phyloP scores from a whole-genome alignment of 2,888 invertebrate species.

The Diaphora mendica region DNA sequence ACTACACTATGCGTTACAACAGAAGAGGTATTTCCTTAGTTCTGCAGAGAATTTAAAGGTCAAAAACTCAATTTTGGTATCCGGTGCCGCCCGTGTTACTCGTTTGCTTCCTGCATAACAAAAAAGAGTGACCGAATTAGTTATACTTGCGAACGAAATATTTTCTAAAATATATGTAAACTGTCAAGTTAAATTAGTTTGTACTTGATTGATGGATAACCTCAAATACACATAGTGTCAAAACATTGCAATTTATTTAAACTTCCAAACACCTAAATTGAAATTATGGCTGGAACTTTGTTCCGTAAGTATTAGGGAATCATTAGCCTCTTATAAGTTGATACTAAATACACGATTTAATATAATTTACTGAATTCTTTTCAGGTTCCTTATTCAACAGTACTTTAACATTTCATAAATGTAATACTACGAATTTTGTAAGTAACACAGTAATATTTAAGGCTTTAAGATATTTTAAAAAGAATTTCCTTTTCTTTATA shows the following conservation, averaged over 20 bases:
- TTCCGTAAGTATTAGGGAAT: slow-evolving; percentile 65
- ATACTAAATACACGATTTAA: background rate
- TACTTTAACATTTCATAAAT: slow-evolving; percentile 64
- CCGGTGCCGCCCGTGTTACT: background rate
- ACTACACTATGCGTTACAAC: too few relatives aligned
- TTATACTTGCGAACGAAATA: background rate
- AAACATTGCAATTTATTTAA: background rate
- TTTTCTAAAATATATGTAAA: too few relatives aligned
- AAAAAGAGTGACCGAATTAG: background rate
- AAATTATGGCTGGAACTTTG: slow-evolving; percentile 70
- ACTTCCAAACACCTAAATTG: slow-evolving; percentile 7
- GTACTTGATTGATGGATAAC: slow-evolving; percentile 42
- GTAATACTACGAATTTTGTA: slow-evolving; percentile 67
- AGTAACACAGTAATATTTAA: slow-evolving; percentile 43
- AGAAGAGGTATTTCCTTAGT: too few relatives aligned
- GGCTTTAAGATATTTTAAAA: background rate
- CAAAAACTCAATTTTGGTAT: too few relatives aligned
- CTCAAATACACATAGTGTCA: slow-evolving; percentile 20
- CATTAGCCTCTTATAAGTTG: background rate
- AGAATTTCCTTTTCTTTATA: background rate
- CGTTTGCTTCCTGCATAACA: background rate
- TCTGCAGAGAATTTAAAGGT: too few relatives aligned
- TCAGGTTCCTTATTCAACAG: slow-evolving; percentile 72
- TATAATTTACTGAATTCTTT: slow-evolving; percentile 45
- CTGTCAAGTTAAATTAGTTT: too few relatives aligned